A percentile compares a stretch with the other conserved stretches of the same genome.
Evolutionary conservation across 2,113 vertebrate genomes (phyloP).

Genomic region (Vicugna pacos): DNA sequence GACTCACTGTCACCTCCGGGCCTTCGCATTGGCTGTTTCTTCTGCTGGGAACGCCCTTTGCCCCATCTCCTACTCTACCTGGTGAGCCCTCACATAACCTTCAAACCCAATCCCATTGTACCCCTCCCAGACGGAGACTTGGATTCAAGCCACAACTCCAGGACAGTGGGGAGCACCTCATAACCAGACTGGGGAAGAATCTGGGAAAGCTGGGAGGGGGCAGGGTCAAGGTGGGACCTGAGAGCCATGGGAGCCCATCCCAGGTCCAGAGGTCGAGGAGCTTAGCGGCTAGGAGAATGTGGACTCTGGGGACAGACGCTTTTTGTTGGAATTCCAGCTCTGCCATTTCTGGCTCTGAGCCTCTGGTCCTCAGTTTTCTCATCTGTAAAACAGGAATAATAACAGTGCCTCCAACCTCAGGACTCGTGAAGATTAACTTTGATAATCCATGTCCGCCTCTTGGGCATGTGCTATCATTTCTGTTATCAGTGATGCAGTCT

Average conservation of each 20-base stretch:
- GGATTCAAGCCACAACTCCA: neutral
- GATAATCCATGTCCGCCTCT: accelerated
- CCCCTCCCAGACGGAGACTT: neutral
- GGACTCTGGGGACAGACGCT: neutral
- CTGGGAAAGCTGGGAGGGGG: neutral
- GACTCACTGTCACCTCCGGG: neutral
- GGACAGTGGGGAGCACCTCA: too few relatives aligned
- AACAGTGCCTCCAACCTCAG: neutral
- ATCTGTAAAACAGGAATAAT: neutral
- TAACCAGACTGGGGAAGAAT: neutral
- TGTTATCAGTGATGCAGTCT: accelerated
- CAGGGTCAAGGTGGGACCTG: neutral
- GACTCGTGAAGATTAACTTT: accelerated
- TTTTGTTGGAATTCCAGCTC: neutral
- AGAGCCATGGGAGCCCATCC: neutral
- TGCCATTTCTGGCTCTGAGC: neutral
- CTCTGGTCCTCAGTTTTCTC: neutral
- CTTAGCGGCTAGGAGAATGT: neutral
- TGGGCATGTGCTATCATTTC: neutral
- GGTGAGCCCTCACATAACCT: neutral
- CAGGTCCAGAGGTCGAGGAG: neutral
- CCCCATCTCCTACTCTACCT: neutral
- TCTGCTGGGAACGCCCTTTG: neutral
- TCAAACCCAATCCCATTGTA: neutral
- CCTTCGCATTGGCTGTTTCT: neutral